A percentile compares a stretch with the other conserved stretches of the same genome.
Evolutionary conservation across 2,888 invertebrate genomes (phyloP).

Genomic region (Hetaerina titia): DNA sequence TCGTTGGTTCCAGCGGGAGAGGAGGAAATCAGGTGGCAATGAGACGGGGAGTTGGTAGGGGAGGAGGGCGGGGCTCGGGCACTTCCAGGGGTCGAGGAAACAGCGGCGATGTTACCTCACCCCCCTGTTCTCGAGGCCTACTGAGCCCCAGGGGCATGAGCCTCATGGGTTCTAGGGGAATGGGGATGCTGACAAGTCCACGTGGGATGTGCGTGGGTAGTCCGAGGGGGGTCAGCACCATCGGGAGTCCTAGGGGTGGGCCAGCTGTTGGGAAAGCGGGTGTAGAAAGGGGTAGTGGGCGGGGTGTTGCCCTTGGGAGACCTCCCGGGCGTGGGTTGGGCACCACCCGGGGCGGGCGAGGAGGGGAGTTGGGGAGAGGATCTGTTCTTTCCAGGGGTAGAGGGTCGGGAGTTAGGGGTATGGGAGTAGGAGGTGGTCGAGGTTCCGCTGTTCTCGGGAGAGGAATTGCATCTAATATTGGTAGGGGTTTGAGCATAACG

Average conservation of each 20-base stretch:
- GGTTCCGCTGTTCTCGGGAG: slow-evolving; percentile 40
- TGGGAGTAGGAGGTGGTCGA: slow-evolving; percentile 37
- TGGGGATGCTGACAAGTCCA: neutral
- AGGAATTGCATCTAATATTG: slow-evolving; percentile 29
- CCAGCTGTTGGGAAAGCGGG: neutral
- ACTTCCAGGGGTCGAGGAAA: slow-evolving; percentile 2
- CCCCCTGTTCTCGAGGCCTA: neutral
- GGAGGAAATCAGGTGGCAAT: slow-evolving; percentile 54
- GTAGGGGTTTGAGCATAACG: slow-evolving; percentile 48
- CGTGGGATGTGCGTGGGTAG: neutral
- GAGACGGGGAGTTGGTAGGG: slow-evolving; percentile 40
- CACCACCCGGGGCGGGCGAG: neutral
- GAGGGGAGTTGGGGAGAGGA: neutral
- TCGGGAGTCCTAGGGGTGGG: neutral
- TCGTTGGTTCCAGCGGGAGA: neutral
- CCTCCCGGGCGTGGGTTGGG: slow-evolving; percentile 37
- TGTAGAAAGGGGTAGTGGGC: neutral
- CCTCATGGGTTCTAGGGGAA: neutral
- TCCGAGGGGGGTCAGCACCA: neutral
- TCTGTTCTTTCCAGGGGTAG: neutral
- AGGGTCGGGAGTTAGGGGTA: slow-evolving; percentile 24
- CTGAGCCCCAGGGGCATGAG: neutral
- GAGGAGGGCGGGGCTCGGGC: neutral
- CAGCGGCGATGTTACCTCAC: neutral
- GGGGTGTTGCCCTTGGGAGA: slow-evolving; percentile 2